Conservation (phyloP, 2,113 vertebrate species). For the Podarcis cretensis region DNA sequence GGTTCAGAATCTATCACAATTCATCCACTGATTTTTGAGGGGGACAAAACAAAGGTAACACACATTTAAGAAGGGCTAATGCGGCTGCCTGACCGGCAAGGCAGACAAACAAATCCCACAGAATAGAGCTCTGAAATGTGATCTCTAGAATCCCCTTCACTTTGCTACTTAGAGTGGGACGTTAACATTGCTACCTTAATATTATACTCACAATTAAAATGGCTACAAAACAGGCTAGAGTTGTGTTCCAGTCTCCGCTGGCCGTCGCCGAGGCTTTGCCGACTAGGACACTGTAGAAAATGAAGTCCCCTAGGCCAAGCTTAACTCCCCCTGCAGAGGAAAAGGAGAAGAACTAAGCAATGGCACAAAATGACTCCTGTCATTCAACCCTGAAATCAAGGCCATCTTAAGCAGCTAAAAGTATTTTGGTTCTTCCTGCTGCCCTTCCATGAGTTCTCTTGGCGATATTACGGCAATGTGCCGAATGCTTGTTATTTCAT, state of each 20-base stretch:
- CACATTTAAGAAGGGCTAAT: not conserved
- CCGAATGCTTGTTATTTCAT: not conserved
- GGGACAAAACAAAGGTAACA: not conserved
- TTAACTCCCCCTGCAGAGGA: slow-evolving; percentile 91
- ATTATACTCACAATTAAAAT: slow-evolving; percentile 93
- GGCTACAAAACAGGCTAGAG: slow-evolving; percentile 97
- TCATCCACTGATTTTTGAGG: not conserved
- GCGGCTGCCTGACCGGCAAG: not conserved
- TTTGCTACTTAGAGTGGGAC: not conserved
- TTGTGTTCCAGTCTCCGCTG: slow-evolving; percentile 99
- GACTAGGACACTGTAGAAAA: slow-evolving; percentile 99
- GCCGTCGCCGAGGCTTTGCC: slow-evolving; percentile 98
- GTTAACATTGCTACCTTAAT: not conserved
- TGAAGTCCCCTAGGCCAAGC: slow-evolving; percentile 96
- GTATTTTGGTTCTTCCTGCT: not conserved
- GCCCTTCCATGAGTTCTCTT: not conserved
- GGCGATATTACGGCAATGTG: not conserved
- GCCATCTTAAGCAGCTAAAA: not conserved
- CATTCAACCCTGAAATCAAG: not conserved
- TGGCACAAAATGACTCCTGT: not conserved
- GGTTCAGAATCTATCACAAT: not conserved
- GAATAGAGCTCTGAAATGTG: not conserved
- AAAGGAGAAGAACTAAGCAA: slow-evolving; percentile 38
- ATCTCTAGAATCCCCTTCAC: not conserved
- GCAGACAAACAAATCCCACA: not conserved